These are phyloP conservation scores for Drosophila affinis DNA, from an alignment of 2,888 invertebrate genomes.

Conservation along the genomic window DNA sequence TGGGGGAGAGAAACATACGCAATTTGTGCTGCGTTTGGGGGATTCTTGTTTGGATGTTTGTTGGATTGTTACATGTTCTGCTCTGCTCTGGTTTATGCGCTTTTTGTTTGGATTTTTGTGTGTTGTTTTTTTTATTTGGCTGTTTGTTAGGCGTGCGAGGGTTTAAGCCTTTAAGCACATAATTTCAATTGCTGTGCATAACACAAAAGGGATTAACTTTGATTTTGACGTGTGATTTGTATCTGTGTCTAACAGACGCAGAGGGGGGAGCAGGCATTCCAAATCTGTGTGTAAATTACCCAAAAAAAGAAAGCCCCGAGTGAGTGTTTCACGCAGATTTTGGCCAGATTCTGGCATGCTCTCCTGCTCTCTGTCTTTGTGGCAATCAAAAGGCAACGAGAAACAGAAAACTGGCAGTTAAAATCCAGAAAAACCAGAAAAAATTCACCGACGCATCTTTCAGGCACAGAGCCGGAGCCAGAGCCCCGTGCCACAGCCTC, in stretches of 20 bases:
- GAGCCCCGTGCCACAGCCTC: background rate
- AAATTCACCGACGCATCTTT: slow-evolving; percentile 18
- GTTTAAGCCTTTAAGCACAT: slow-evolving; percentile 76
- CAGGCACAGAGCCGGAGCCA: no score
- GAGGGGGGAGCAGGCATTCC: no score
- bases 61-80: slow-evolving; percentile 54
- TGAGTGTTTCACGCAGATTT: slow-evolving; percentile 38
- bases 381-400: slow-evolving; percentile 14
- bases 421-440: slow-evolving; percentile 24
- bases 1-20: slow-evolving; percentile 60
- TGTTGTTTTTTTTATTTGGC: slow-evolving; percentile 35
- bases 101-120: slow-evolving; percentile 3
- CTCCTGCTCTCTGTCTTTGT: background rate
- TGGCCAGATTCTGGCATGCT: background rate
- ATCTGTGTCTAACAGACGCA: slow-evolving; percentile 10
- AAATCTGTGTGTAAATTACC: slow-evolving; percentile 28
- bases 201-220: slow-evolving; percentile 79
- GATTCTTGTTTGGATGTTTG: slow-evolving; percentile 43
- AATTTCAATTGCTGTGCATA: slow-evolving; percentile 78
- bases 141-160: slow-evolving; percentile 60
- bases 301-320: slow-evolving; percentile 11
- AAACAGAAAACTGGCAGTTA: slow-evolving; percentile 4
- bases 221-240: slow-evolving; percentile 76
- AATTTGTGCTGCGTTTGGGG: slow-evolving; percentile 72
- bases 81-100: slow-evolving; percentile 37